These are phyloP conservation scores for Drosophila falleni DNA, from an alignment of 2,888 invertebrate species.

Conservation along the genomic window DNA sequence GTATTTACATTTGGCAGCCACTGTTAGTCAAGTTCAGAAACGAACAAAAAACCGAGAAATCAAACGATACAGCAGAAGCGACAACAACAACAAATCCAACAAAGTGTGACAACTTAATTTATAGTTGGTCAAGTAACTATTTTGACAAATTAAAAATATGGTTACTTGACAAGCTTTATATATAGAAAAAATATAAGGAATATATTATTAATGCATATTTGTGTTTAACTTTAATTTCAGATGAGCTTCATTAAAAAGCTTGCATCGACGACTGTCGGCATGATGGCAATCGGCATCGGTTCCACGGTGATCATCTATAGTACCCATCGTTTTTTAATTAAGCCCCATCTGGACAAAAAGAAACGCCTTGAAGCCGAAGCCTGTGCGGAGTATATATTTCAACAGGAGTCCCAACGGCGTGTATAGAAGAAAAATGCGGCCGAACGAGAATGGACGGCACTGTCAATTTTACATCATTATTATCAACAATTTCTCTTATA, in stretches of 20 bases:
- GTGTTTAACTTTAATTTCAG: slow-evolving; percentile 60
- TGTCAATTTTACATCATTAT: slow-evolving; percentile 24
- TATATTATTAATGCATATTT: background rate
- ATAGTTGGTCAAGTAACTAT: too few species aligned
- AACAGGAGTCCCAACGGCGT: slow-evolving; percentile 70
- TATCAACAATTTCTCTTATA: slow-evolving; percentile 19
- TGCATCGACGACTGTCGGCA: slow-evolving; percentile 72
- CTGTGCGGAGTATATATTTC: slow-evolving; percentile 83
- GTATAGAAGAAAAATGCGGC: background rate
- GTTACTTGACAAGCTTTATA: too few species aligned
- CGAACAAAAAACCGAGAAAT: slow-evolving; percentile 48
- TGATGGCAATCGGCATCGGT: slow-evolving; percentile 79
- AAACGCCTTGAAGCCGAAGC: slow-evolving; percentile 79
- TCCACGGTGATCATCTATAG: slow-evolving; percentile 66
- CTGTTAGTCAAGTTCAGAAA: slow-evolving; percentile 78
- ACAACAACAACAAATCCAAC: slow-evolving; percentile 19
- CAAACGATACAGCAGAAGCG: slow-evolving; percentile 17
- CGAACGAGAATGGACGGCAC: background rate
- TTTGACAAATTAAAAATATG: too few species aligned
- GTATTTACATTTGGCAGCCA: slow-evolving; percentile 86
- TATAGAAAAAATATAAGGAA: background rate
- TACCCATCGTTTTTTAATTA: slow-evolving; percentile 75
- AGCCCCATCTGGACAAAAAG: slow-evolving; percentile 72
- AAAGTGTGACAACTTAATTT: slow-evolving; percentile 54
- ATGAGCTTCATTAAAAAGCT: slow-evolving; percentile 82